Conservation (phyloP, 2,888 invertebrate species). For the Tachystola acroxantha region DNA sequence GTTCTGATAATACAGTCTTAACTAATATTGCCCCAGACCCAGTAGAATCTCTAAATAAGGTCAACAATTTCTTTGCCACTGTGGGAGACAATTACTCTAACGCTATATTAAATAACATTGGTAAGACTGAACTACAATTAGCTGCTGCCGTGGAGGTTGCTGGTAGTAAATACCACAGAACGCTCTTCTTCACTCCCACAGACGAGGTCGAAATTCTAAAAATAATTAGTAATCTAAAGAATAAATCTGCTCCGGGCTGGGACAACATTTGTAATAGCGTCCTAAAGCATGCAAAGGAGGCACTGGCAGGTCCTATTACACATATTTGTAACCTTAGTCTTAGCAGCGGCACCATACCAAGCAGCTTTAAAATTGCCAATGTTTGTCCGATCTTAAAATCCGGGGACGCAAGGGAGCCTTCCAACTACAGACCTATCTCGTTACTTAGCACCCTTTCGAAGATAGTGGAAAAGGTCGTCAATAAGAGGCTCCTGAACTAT, state of each 20-base stretch:
- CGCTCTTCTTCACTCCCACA: neutral
- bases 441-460: too few relatives aligned
- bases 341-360: neutral
- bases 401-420: neutral
- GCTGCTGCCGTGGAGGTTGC: neutral
- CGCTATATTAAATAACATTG: neutral
- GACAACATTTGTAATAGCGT: neutral
- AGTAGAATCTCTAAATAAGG: neutral
- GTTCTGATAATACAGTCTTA: neutral
- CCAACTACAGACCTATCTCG: neutral
- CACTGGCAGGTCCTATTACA: neutral
- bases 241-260: neutral
- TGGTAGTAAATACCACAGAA: neutral
- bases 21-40: neutral
- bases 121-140: neutral
- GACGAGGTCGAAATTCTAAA: too few relatives aligned
- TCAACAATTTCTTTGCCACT: neutral
- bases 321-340: neutral
- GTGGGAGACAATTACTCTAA: too few relatives aligned
- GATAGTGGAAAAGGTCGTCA: too few relatives aligned
- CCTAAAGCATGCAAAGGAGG: neutral
- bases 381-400: neutral
- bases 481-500: too few relatives aligned
- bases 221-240: neutral
- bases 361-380: too few relatives aligned